Percentiles rank a stretch among this genome's conserved stretches.
phyloP scores from a whole-genome alignment of 2,797 vertebrate species.

The Epinephelus coioides region DNA sequence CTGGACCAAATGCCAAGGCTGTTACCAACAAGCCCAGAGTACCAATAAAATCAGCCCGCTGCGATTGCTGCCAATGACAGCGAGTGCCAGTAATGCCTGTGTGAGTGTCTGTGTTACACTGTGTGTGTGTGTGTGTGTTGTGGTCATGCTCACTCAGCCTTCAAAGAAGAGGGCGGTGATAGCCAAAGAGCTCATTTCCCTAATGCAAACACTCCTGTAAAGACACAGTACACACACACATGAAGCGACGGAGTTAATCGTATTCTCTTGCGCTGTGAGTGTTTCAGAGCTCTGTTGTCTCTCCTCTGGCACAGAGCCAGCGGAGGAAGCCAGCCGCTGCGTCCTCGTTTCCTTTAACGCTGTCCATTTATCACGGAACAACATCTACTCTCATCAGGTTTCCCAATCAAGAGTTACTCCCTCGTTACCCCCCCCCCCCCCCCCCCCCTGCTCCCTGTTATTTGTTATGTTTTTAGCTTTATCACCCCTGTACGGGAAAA shows the following conservation, averaged over 20 bases:
- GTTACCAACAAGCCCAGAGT: conserved; percentile 37
- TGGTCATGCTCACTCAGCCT: conserved; percentile 62
- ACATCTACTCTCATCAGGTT: conserved; percentile 31
- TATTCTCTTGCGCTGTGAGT: conserved; percentile 68
- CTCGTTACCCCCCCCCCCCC: background rate
- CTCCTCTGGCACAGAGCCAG: conserved; percentile 63
- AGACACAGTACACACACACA: conserved; percentile 37
- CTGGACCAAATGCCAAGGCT: conserved; percentile 45
- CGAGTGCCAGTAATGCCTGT: conserved; percentile 11
- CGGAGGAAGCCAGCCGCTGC: conserved; percentile 44
- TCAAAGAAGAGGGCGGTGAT: conserved; percentile 55
- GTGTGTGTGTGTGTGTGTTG: conserved; percentile 29
- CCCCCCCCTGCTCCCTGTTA: background rate
- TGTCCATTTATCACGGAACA: conserved; percentile 41
- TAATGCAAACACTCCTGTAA: conserved; percentile 74
- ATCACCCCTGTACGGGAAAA: conserved; percentile 3
- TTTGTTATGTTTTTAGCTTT: conserved; percentile 19
- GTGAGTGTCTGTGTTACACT: conserved; percentile 31
- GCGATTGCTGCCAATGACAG: conserved; percentile 54
- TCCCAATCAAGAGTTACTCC: conserved; percentile 17
- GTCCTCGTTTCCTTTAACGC: conserved; percentile 50
- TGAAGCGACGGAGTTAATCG: conserved; percentile 60
- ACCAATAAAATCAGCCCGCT: conserved; percentile 59
- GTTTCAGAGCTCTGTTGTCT: conserved; percentile 61
- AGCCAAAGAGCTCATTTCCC: conserved; percentile 75